Percentiles rank a stretch among this genome's conserved stretches.
phyloP scores from a whole-genome alignment of 2,888 invertebrate genomes.

The Choreutis nemorana region DNA sequence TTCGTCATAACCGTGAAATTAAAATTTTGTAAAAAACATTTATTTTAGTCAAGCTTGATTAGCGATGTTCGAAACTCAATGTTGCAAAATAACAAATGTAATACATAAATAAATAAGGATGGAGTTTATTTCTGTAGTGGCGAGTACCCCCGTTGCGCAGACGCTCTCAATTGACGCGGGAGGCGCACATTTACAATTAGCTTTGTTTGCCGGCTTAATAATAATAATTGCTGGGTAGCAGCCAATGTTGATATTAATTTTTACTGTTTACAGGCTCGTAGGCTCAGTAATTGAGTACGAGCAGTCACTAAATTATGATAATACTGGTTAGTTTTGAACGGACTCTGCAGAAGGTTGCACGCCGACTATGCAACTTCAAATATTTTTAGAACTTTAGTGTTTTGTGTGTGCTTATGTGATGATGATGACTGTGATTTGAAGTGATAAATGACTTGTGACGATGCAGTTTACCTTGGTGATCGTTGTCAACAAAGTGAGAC shows the following conservation, averaged over 20 bases:
- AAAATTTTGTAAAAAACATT: too few relatives aligned
- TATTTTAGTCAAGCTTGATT: neutral
- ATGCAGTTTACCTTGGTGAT: conserved; percentile 63
- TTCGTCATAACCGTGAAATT: too few relatives aligned
- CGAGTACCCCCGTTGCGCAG: conserved; percentile 53
- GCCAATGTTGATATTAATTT: conserved; percentile 44
- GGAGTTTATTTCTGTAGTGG: conserved; percentile 53
- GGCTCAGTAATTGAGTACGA: conserved; percentile 43
- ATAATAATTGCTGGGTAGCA: conserved; percentile 38
- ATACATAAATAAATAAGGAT: neutral
- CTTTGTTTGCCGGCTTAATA: conserved; percentile 45
- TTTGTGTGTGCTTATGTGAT: conserved; percentile 30
- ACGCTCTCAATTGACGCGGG: conserved; percentile 57
- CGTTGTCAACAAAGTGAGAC: conserved; percentile 53
- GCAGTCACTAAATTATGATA: conserved; percentile 48
- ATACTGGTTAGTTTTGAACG: conserved; percentile 53
- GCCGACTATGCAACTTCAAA: conserved; percentile 49
- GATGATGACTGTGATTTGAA: too few relatives aligned
- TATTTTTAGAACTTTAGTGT: too few relatives aligned
- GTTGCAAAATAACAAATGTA: too few relatives aligned
- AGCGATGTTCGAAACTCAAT: too few relatives aligned
- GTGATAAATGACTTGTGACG: conserved; percentile 32
- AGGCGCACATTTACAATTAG: conserved; percentile 58
- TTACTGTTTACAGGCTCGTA: conserved; percentile 32
- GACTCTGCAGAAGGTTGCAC: conserved; percentile 43